Base-by-base conservation (phyloP, 2,888 invertebrate genomes). In the Caenorhabditis sulstoni region DNA sequence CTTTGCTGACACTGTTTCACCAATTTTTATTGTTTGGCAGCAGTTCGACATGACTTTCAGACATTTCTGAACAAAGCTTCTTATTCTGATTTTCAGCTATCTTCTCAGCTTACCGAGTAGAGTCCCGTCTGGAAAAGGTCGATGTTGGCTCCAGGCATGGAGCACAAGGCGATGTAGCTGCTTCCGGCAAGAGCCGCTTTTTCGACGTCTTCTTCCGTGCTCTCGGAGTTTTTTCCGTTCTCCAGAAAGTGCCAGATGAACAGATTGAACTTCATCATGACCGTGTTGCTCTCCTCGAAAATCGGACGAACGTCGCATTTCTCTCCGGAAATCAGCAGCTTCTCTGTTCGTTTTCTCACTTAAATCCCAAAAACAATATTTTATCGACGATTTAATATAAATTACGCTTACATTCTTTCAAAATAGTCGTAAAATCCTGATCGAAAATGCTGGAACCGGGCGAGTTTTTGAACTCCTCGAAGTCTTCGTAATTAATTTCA, bases 401-500 rank as follows among this genome's bases (percentile, higher is more conserved):
- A 2, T 12, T n/a, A n/a, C n/a, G 23, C 65, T 55, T 39, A 74
- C 73, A 52, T 18, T 79, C 79, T 68, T 58, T 62, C 0, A 79
- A 35, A 23, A 64, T 49, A 4, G n/a, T 47, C 3, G n/a, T 47
- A 2, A 50, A 61, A 29, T 73, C 73, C 16, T 68, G 39, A 14
- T 79, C 61, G 23, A 79, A 74, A 58, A 68, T 64, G 5, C 47
- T 45, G 45, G 53, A 44, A 37, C 64, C 64, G 4, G 12, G 41
- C 0, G 73, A 45, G 14, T 22, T 29, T 0, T n/a, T 49, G 59
- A 79, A 79, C 14, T 74, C 68, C 12, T 79, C 79, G 44, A 35
- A 74, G 44, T 79, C 47, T 47, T 79, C 79, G 18, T 79, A 79
- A 52, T 74, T 68, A 45, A 67, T 68, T 14, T 71, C 66, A 7